Base-by-base conservation (phyloP, 1,140 invertebrate species). In the Lucilia cuprina region DNA sequence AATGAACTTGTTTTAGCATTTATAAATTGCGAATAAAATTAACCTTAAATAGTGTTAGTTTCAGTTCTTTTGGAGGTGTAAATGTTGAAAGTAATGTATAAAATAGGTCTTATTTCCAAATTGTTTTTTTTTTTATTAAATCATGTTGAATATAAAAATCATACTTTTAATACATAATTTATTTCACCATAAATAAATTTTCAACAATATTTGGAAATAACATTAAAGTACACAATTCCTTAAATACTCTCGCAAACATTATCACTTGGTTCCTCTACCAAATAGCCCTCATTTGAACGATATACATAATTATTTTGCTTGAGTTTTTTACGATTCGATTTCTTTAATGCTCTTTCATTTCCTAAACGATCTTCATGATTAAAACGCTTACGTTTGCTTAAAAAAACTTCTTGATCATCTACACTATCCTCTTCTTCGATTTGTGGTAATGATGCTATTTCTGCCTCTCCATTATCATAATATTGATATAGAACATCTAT, bases 251-350 rank as follows among this genome's bases (percentile, higher is more conserved):
- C 19, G 21, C 34, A 13, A 12, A 86, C 86, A 47, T 87, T 84
- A 47, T 87, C 88, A 50, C 80, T 82, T 9, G 88, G 88, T 49
- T 89, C 88, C 84, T 89, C 88, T 7, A 89, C 88, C 25, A 88
- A 34, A 50, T 89, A 89, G 30, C 87, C 88, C 78, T 87, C 75
- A 10, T 86, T 83, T 10, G 87, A 83, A 13, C 83, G 84, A 55
- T 89, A 88, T 34, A 86, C 35, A 74, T 85, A 70, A 14, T 82
- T 34, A n/a, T 19, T 34, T 30, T 34, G n/a, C 25, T 30, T 30
- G 25, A 30, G 25, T 3, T 30, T 30, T 30, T 30, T 30, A 30
- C 25, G 25, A 30, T 30, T 30, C 25, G n/a, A 10, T 3, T 60
- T 82, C 60, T 13, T 49, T 70, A 49, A 21, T 4, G 13, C 8